Evolutionary conservation across 2,888 invertebrate species (phyloP).

Genomic region (Eupithecia pulchellata): DNA sequence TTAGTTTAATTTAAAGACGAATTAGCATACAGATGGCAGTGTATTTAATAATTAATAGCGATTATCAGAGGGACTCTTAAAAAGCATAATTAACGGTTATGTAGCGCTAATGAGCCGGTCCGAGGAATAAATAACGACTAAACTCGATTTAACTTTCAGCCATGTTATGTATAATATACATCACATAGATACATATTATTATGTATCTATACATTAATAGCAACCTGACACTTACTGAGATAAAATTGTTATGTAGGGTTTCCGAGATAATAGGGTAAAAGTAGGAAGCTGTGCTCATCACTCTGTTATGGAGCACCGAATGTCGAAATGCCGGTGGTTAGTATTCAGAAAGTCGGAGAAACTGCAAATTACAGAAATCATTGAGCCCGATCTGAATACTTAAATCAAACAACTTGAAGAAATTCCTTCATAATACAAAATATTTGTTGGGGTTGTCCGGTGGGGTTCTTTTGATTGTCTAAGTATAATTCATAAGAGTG

Average conservation of each 20-base stretch:
- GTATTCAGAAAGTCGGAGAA: neutral
- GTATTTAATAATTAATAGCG: constrained; percentile 40
- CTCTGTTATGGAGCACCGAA: neutral
- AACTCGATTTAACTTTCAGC: neutral
- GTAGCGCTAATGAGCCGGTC: constrained; percentile 39
- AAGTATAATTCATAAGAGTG: no score
- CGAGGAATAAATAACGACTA: constrained; percentile 26
- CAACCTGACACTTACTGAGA: neutral
- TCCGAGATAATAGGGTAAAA: neutral
- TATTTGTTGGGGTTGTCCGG: no score
- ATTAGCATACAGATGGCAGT: constrained; percentile 30
- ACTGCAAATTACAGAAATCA: no score
- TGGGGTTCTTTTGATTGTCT: no score
- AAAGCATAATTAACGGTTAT: constrained; percentile 39
- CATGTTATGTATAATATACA: neutral
- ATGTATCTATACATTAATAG: neutral
- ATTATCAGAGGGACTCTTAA: constrained; percentile 37
- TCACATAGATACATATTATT: no score
- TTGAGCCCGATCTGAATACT: neutral
- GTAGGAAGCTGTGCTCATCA: neutral
- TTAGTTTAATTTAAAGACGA: constrained; percentile 30
- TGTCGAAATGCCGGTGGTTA: neutral
- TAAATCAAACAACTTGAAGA: neutral
- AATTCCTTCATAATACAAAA: no score
- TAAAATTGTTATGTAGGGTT: neutral